Evolutionary conservation across 2,797 vertebrate genomes (phyloP).

Genomic region (Myotis findleyi): DNA sequence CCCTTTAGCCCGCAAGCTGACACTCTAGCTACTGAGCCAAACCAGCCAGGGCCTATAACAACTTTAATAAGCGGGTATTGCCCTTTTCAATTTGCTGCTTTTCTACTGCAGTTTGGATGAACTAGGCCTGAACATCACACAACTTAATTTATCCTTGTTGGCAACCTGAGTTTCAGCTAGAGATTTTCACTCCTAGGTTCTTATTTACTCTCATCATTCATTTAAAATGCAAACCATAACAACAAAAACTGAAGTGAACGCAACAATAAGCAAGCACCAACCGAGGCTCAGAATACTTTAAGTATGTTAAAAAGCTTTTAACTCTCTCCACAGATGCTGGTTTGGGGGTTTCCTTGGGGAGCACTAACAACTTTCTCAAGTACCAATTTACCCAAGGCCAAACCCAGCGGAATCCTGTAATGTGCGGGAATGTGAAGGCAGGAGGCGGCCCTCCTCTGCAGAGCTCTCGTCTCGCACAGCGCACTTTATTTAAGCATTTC

Average conservation of each 20-base stretch:
- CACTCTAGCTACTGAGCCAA: no score
- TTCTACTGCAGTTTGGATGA: background rate
- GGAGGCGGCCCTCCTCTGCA: background rate
- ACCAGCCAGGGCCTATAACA: no score
- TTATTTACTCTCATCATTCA: background rate
- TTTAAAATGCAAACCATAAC: background rate
- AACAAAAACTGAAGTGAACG: background rate
- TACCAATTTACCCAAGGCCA: background rate
- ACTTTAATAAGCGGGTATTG: background rate
- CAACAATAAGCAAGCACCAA: background rate
- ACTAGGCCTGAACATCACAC: background rate
- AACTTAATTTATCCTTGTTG: background rate
- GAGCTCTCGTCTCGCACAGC: background rate
- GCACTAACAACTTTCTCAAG: background rate
- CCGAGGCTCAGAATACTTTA: background rate
- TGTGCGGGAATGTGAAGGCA: background rate
- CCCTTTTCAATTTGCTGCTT: background rate
- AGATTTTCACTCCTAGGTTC: background rate
- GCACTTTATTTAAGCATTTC: background rate
- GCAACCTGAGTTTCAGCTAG: background rate
- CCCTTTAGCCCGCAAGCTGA: no score
- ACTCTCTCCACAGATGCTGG: background rate
- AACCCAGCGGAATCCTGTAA: background rate
- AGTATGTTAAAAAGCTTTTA: conserved; percentile 24
- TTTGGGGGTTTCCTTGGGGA: conserved; percentile 26